These are phyloP conservation scores for Eudasyphora cyanicolor DNA, from an alignment of 2,888 invertebrate species.

Conservation along the genomic window DNA sequence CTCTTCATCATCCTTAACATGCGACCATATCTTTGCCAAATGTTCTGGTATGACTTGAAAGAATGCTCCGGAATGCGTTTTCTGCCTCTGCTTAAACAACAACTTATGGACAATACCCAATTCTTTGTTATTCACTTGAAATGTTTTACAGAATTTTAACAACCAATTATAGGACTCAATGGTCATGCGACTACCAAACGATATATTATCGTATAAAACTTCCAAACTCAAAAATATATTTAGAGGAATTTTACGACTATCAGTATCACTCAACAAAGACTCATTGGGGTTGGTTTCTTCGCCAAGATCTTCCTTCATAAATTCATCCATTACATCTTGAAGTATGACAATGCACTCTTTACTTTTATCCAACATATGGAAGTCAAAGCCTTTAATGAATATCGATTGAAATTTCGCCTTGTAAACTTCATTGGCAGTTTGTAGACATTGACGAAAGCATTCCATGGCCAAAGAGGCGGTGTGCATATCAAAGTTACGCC, in stretches of 20 bases:
- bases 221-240: conserved; percentile 75
- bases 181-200: conserved; percentile 73
- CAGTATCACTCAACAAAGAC: conserved; percentile 45
- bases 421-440: conserved; percentile 74
- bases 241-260: conserved; percentile 69
- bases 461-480: conserved; percentile 81
- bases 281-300: conserved; percentile 36
- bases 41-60: conserved; percentile 76
- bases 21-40: conserved; percentile 73
- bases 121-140: conserved; percentile 72
- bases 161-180: conserved; percentile 77
- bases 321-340: conserved; percentile 74
- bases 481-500: conserved; percentile 81
- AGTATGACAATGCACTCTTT: conserved; percentile 72
- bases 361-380: conserved; percentile 65
- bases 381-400: conserved; percentile 74
- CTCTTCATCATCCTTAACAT: conserved; percentile 69
- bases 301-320: conserved; percentile 70
- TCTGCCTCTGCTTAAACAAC: conserved; percentile 76
- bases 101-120: conserved; percentile 76
- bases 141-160: conserved; percentile 74
- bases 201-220: conserved; percentile 76
- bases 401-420: conserved; percentile 73
- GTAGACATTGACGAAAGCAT: conserved; percentile 81
- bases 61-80: conserved; percentile 77